Percentiles rank a stretch among this genome's conserved stretches.
These are phyloP conservation scores for Polydrusus tereticollis DNA, from an alignment of 2,888 invertebrate species.

Conservation along the genomic window DNA sequence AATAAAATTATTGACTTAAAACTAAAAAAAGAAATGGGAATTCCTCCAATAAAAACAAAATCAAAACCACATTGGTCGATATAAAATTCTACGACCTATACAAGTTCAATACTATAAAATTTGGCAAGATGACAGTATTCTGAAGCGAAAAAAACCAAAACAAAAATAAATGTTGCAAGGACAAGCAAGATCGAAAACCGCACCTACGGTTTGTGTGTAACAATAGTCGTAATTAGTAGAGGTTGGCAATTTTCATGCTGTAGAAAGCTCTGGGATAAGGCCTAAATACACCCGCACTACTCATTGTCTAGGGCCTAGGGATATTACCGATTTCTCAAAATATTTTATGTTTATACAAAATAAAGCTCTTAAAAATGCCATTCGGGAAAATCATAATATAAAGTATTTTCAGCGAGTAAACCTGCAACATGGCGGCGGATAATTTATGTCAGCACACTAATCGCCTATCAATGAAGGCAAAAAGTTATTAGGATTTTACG, in stretches of 20 bases:
- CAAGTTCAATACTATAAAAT: constrained; percentile 9
- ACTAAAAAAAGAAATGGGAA: background rate
- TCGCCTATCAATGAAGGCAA: too few relatives aligned
- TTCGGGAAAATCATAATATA: too few relatives aligned
- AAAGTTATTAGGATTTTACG: too few relatives aligned
- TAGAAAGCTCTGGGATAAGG: background rate
- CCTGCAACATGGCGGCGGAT: too few relatives aligned
- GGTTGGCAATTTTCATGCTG: background rate
- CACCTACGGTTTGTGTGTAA: background rate
- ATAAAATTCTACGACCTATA: constrained; percentile 1
- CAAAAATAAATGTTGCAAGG: constrained; percentile 7
- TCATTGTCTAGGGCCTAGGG: too few relatives aligned
- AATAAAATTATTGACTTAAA: background rate
- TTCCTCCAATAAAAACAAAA: background rate
- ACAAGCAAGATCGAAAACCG: constrained; percentile 14
- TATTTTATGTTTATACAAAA: too few relatives aligned
- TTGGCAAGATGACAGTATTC: constrained; percentile 20
- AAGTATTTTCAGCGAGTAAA: too few relatives aligned
- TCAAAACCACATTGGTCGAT: background rate
- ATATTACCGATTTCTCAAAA: too few relatives aligned
- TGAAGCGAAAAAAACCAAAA: background rate
- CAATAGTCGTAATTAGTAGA: background rate
- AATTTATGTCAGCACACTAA: too few relatives aligned
- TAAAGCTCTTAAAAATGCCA: too few relatives aligned
- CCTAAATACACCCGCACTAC: too few relatives aligned